phyloP scores from a whole-genome alignment of 2,797 vertebrate species.

The Halcyon chelicuti region DNA sequence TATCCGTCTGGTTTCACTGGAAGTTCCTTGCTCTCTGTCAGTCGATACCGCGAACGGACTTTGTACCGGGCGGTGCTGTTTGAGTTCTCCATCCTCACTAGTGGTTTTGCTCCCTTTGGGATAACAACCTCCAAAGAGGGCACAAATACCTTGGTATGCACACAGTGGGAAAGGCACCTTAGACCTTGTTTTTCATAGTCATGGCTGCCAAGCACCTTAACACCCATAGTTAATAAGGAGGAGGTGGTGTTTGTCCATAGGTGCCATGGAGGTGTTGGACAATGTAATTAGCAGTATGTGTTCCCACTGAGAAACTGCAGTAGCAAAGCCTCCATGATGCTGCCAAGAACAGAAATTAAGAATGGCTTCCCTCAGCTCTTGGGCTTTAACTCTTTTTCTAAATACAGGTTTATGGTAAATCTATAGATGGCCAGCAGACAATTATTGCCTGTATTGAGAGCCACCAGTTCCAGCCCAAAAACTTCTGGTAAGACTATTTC shows the following conservation, averaged over 20 bases:
- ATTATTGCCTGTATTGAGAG: slow-evolving; percentile 96
- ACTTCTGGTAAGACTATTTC: slow-evolving; percentile 89
- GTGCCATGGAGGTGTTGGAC: neutral
- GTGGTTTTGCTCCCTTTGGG: neutral
- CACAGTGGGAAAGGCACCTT: neutral
- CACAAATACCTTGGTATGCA: neutral
- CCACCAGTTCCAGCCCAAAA: slow-evolving; percentile 96
- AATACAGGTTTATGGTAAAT: slow-evolving; percentile 93
- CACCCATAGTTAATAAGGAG: neutral
- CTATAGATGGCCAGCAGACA: slow-evolving; percentile 93
- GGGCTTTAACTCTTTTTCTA: slow-evolving; percentile 59
- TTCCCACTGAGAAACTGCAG: neutral
- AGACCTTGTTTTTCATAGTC: neutral
- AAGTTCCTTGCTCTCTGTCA: neutral
- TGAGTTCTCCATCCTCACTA: neutral
- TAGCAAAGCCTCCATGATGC: neutral
- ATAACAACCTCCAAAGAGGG: neutral
- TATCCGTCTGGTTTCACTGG: slow-evolving; percentile 42
- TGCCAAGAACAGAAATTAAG: neutral
- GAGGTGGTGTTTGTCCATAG: neutral
- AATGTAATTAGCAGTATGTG: rapidly evolving
- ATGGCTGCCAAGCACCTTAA: neutral
- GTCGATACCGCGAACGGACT: neutral
- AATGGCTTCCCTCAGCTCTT: neutral
- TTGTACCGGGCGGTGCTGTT: neutral